Evolutionary conservation across 2,113 vertebrate genomes (phyloP).

Genomic region (Probosciger aterrimus): DNA sequence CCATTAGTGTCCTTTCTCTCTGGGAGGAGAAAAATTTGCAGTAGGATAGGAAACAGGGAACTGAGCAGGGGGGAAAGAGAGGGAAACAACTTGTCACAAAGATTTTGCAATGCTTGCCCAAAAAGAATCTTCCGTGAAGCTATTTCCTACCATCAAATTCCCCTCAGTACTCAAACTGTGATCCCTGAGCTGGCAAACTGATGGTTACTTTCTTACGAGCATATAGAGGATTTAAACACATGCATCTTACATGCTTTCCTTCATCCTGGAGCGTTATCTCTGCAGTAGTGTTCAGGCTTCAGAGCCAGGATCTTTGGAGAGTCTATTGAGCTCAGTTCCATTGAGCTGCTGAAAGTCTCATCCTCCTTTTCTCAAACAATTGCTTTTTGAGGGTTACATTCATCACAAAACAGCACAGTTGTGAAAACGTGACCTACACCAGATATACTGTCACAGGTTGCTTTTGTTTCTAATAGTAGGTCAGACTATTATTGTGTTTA

Average conservation of each 20-base stretch:
- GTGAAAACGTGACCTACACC: not conserved
- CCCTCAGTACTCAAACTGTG: not conserved
- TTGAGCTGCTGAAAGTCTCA: not conserved
- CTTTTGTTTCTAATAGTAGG: not conserved
- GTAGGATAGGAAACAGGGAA: not conserved
- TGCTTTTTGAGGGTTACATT: not conserved
- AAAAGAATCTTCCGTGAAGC: not conserved
- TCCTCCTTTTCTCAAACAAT: not conserved
- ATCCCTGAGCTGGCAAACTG: not conserved
- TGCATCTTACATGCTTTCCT: rapidly evolving
- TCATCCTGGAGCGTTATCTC: not conserved
- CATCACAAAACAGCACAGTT: not conserved
- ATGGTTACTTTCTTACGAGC: not conserved
- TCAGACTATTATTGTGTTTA: not conserved
- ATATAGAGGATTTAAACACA: not conserved
- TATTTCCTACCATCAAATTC: not conserved
- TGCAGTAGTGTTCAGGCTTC: not conserved
- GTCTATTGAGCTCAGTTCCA: not conserved
- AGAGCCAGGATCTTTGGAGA: not conserved
- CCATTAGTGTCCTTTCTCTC: not conserved
- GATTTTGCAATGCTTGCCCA: not conserved
- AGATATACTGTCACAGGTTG: not conserved
- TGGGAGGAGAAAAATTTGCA: not conserved
- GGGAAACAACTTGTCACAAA: not conserved
- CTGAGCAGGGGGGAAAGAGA: not conserved